Evolutionary conservation across 2,888 invertebrate species (phyloP), one percentile per base, ranked within the genome.

Genomic region (Troilus luridus): DNA sequence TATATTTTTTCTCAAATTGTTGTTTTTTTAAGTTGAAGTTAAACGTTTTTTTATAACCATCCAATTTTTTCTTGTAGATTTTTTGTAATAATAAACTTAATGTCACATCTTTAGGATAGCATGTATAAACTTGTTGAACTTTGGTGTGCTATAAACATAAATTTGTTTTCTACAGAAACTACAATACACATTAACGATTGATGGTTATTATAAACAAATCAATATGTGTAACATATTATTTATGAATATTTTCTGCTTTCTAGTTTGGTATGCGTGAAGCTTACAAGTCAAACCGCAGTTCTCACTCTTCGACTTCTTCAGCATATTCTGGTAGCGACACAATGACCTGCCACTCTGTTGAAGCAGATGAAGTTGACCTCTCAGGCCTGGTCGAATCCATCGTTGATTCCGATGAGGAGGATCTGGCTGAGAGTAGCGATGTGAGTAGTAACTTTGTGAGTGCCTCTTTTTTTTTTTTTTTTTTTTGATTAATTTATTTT

Each of bases 311-410:
- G 94, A 98, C 98, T 56, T 98, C 98, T 94, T 98, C 98, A 93
- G 98, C 98, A 91, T 99, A 99, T 95, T 98, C 98, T 94, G 98
- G 98, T 92, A 98, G 98, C 93, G 98, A 98, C 95, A 98, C 98
- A 92, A 98, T 98, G 98, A 98, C 98, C 93, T 98, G 98, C 91
- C 97, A 97, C 93, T 97, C 97, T 92, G 95, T 96, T 93, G 95
- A 95, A 92, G 95, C 95, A 56, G 96, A 96, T 92, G 98, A 98
- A 94, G 97, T 98, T 90, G 99, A 99, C 94, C 96, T 98, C 92
- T 97, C 98, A 85, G 99, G 99, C 88, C 96, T 99, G 92, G 97
- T 98, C 2, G 99, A 99, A 95, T 98, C 98, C 93, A 97, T 98
- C 93, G 99, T 99, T 12, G 99, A 99, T 94, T 98, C 98, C 85